phyloP scores from a whole-genome alignment of 2,113 vertebrate genomes.

The Anhinga anhinga region DNA sequence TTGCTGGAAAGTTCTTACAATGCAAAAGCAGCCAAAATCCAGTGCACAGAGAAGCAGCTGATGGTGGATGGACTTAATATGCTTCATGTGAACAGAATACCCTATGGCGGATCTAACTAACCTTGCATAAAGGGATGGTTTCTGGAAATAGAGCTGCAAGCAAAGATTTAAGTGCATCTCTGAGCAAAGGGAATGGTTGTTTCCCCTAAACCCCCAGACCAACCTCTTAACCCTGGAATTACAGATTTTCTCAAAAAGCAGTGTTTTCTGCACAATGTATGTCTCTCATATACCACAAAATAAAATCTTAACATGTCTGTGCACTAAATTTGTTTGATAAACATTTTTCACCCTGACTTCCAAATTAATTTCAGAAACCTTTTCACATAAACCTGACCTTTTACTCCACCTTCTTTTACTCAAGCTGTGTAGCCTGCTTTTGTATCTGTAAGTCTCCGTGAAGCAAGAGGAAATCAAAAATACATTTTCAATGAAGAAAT shows the following conservation, averaged over 20 bases:
- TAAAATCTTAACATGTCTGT: not conserved
- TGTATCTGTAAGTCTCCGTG: not conserved
- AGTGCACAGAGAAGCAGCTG: fast-evolving
- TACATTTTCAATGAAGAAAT: not conserved
- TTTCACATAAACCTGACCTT: not conserved
- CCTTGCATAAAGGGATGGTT: fast-evolving
- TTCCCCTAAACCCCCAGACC: not conserved
- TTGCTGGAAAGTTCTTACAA: fast-evolving
- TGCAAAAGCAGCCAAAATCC: not conserved
- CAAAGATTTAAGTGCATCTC: not conserved
- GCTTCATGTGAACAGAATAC: not conserved
- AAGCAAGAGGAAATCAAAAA: not conserved
- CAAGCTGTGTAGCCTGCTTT: not conserved
- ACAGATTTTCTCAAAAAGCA: not conserved
- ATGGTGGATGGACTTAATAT: not conserved
- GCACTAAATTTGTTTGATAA: not conserved
- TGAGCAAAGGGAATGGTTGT: not conserved
- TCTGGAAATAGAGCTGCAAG: not conserved
- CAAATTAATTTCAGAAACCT: not conserved
- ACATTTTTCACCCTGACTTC: not conserved
- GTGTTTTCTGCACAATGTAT: not conserved
- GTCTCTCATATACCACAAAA: fast-evolving
- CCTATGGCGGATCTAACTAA: not conserved
- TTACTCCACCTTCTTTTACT: not conserved
- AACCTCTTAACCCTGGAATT: not conserved